Conservation (phyloP, 2,797 vertebrate genomes). For the Gallinago nigripennis region DNA sequence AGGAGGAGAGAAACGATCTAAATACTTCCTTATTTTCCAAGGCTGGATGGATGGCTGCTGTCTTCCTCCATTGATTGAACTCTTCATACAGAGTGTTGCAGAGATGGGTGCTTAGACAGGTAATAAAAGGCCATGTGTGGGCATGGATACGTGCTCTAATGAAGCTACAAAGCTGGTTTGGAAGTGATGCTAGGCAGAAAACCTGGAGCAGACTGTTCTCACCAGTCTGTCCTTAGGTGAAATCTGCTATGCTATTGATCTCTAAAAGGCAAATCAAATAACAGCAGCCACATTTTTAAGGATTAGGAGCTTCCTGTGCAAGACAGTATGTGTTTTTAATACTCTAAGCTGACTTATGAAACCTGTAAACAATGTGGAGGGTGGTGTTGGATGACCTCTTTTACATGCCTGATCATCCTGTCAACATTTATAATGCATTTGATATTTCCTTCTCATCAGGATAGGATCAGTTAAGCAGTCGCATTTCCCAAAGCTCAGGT, state of each 20-base stretch:
- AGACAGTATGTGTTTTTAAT: conserved; percentile 56
- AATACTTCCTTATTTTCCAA: not conserved
- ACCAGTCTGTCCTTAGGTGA: conserved; percentile 17
- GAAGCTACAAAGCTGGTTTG: not conserved
- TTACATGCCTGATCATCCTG: conserved; percentile 52
- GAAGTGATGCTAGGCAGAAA: not conserved
- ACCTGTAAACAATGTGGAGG: conserved; percentile 47
- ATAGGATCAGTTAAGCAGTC: conserved; percentile 57
- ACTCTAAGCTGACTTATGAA: conserved; percentile 66
- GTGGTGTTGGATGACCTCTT: conserved; percentile 53
- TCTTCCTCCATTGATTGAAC: not conserved
- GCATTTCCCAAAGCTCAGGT: conserved; percentile 57
- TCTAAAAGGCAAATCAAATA: conserved; percentile 67
- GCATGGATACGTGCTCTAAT: not conserved
- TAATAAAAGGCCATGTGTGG: not conserved
- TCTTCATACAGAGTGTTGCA: not conserved
- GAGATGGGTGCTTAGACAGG: not conserved
- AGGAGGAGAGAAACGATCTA: not conserved
- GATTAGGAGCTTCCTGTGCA: conserved; percentile 62
- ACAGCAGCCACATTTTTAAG: conserved; percentile 55
- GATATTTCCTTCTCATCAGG: conserved; percentile 53
- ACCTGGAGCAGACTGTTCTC: not conserved
- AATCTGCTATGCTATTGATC: conserved; percentile 39
- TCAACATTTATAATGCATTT: conserved; percentile 46
- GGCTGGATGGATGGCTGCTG: not conserved